Evolutionary conservation across 2,113 vertebrate species (phyloP).

Genomic region (Grallaria varia): DNA sequence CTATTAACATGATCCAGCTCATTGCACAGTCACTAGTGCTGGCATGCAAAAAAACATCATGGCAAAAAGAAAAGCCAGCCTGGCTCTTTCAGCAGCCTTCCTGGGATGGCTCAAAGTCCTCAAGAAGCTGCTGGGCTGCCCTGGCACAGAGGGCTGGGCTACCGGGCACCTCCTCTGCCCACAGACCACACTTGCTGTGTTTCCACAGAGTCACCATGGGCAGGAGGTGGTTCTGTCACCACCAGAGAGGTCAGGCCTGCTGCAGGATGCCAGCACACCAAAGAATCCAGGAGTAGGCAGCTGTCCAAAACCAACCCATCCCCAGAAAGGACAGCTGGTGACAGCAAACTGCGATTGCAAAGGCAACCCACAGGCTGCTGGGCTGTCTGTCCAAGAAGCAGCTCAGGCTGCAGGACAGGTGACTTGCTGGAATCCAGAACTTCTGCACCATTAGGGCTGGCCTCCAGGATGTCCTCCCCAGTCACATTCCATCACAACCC

Average conservation of each 20-base stretch:
- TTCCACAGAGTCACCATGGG: not conserved
- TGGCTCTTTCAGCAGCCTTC: not conserved
- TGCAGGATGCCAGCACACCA: not conserved
- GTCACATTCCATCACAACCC: not conserved
- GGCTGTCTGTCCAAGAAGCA: not conserved
- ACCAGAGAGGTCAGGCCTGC: not conserved
- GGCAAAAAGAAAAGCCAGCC: not conserved
- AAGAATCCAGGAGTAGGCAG: rapidly evolving
- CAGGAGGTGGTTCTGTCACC: not conserved
- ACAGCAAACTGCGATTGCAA: not conserved
- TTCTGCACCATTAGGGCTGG: rapidly evolving
- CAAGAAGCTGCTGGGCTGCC: not conserved
- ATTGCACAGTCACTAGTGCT: not conserved
- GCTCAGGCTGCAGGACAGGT: not conserved
- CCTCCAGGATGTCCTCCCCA: not conserved
- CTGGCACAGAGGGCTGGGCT: not conserved
- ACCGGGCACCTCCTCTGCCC: not conserved
- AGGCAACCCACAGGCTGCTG: not conserved
- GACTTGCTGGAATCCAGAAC: not conserved
- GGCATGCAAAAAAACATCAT: not conserved
- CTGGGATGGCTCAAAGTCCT: not conserved
- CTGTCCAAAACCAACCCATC: not conserved
- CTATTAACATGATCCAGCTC: not conserved
- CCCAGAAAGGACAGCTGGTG: not conserved
- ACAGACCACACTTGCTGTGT: not conserved